Conservation (phyloP, 92 coral and sea anemone species). For the Parazoanthus atlanticus region DNA sequence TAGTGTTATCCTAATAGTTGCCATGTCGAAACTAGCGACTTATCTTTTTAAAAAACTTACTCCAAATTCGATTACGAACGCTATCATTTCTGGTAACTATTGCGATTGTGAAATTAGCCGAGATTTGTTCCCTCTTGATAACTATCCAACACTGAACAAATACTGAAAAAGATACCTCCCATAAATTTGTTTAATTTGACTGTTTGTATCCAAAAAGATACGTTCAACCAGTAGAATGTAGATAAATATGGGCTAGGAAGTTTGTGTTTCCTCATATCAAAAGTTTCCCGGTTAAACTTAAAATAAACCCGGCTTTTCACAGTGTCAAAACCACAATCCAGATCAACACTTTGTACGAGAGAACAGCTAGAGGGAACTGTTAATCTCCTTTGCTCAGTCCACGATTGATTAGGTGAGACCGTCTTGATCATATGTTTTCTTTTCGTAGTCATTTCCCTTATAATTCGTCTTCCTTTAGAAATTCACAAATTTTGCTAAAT, state of each 20-base stretch:
- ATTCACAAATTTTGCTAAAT: constrained; percentile 12
- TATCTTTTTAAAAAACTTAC: not conserved
- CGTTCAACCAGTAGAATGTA: not conserved
- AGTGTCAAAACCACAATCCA: constrained; percentile 33
- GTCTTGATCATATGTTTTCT: constrained; percentile 1
- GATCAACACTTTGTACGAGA: not conserved
- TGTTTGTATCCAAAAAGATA: constrained; percentile 38
- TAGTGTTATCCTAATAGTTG: constrained; percentile 37
- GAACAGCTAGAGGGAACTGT: not conserved
- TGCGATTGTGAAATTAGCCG: constrained; percentile 10
- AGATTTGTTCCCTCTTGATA: constrained; percentile 7
- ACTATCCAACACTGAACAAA: constrained; percentile 18
- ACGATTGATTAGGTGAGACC: not conserved
- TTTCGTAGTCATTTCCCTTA: constrained; percentile 9
- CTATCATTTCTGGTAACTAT: not conserved
- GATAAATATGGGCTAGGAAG: not conserved
- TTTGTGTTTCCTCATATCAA: constrained; percentile 29
- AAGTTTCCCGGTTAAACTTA: constrained; percentile 26
- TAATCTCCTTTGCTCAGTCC: constrained; percentile 16
- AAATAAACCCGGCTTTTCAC: not conserved
- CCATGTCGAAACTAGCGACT: constrained; percentile 2
- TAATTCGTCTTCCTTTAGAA: constrained; percentile 15
- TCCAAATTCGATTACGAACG: constrained; percentile 16
- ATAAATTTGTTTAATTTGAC: constrained; percentile 27
- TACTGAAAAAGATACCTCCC: constrained; percentile 22